Evolutionary conservation across 2,888 invertebrate genomes (phyloP), one percentile per base, ranked within the genome.

Genomic region (Neoaliturus tenellus): DNA sequence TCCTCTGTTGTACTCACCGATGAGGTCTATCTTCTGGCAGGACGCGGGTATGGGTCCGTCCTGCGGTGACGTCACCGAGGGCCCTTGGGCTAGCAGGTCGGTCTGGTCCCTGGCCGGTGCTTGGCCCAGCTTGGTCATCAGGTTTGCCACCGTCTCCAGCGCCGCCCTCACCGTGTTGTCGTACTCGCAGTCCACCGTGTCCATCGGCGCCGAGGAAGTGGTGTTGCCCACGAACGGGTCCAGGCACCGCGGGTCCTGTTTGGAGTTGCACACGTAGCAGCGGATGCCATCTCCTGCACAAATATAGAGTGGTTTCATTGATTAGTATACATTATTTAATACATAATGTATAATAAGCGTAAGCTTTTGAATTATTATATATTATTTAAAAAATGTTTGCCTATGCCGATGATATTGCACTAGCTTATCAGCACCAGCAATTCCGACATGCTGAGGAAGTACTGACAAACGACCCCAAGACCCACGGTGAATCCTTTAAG

Each of bases 221-320:
- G 90, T 89, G 80, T 90, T 90, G 0, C 89, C 87, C 71, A 91
- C 89, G 89, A 92, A 91, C 87, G 93, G 90, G 88, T 93, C 91
- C 20, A 90, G 90, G 88, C 93, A 93, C 85, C 91, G 90, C 6
- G 92, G 90, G 89, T 93, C 92, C 83, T 90, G 90, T 84, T 91
- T 90, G 17, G 92, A 92, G 85, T 92, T 92, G 88, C 93, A 93
- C 81, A 92, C 91, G 90, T 91, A 93, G 87, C 93, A 93, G 87
- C 92, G 90, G 80, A 93, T 91, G 83, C 90, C 90, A 55, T 88
- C 88, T 86, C 90, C 92, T 91, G 87, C 44, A 23, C 5, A n/a
- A n/a, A n/a, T n/a, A n/a, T n/a, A n/a, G n/a, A n/a, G n/a, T n/a
- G n/a, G n/a, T n/a, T n/a, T n/a, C n/a, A n/a, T n/a, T n/a, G n/a